A percentile compares a stretch with the other conserved stretches of the same genome.
Evolutionary conservation across 2,888 invertebrate species (phyloP).

Genomic region (Boloria selene): DNA sequence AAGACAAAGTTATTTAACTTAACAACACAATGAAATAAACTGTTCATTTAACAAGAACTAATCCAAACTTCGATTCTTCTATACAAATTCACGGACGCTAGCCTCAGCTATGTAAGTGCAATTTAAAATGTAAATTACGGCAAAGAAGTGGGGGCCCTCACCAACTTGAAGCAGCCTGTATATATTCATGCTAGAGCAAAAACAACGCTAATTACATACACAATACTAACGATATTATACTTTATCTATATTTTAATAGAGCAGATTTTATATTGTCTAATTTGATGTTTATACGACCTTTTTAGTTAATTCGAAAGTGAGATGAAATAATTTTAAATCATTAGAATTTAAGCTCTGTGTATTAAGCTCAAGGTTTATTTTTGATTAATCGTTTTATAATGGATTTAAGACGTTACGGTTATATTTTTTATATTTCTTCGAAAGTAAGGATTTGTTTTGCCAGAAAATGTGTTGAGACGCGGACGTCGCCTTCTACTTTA

Average conservation of each 20-base stretch:
- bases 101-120: conserved; percentile 81
- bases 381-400: conserved; percentile 35
- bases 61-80: conserved; percentile 37
- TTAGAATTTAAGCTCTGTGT: conserved; percentile 44
- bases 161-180: conserved; percentile 66
- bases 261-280: not conserved
- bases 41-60: conserved; percentile 24
- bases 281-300: conserved; percentile 17
- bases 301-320: not conserved
- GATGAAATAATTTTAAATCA: conserved; percentile 31
- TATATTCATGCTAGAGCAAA: conserved; percentile 26
- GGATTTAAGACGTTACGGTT: conserved; percentile 58
- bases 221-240: conserved; percentile 1
- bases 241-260: fast-evolving
- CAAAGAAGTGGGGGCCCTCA: conserved; percentile 76
- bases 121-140: conserved; percentile 84
- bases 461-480: conserved; percentile 60
- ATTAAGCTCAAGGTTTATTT: conserved; percentile 43
- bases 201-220: conserved; percentile 12
- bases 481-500: conserved; percentile 47
- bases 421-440: conserved; percentile 72
- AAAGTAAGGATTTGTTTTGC: conserved; percentile 67
- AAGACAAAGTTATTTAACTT: no score
- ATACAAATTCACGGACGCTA: conserved; percentile 57
- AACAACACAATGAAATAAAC: conserved; percentile 1